phyloP scores from a whole-genome alignment of 2,113 vertebrate species.

The Psophia crepitans region DNA sequence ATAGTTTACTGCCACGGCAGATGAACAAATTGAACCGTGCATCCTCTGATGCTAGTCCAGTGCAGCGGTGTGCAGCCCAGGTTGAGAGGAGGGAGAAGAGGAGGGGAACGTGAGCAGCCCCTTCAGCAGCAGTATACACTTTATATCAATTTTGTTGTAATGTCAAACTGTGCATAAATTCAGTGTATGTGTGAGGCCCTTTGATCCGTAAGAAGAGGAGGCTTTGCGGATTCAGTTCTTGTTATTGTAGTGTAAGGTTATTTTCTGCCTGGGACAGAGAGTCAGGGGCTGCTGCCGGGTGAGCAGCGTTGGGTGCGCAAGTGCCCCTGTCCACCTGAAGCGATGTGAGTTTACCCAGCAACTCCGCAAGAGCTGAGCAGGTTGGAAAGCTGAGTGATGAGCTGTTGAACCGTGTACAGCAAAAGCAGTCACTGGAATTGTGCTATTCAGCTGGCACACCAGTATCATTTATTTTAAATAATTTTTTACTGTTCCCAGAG shows the following conservation, averaged over 20 bases:
- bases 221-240: neutral
- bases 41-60: neutral
- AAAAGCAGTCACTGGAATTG: neutral
- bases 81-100: neutral
- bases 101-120: neutral
- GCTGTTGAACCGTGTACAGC: neutral
- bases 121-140: neutral
- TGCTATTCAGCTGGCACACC: neutral
- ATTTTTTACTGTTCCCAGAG: neutral
- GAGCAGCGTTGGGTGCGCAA: neutral
- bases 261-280: neutral
- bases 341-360: neutral
- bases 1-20: neutral
- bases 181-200: neutral
- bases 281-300: neutral
- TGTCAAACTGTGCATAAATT: neutral
- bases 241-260: neutral
- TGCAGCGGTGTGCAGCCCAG: neutral
- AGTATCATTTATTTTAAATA: neutral
- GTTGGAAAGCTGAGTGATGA: neutral
- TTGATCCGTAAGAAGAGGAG: neutral
- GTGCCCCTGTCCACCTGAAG: rapidly evolving
- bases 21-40: neutral
- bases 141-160: neutral
- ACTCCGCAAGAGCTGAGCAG: neutral